Evolutionary conservation across 2,888 invertebrate genomes (phyloP), one percentile per base, ranked within the genome.

Genomic region (Cynaeus angustus): DNA sequence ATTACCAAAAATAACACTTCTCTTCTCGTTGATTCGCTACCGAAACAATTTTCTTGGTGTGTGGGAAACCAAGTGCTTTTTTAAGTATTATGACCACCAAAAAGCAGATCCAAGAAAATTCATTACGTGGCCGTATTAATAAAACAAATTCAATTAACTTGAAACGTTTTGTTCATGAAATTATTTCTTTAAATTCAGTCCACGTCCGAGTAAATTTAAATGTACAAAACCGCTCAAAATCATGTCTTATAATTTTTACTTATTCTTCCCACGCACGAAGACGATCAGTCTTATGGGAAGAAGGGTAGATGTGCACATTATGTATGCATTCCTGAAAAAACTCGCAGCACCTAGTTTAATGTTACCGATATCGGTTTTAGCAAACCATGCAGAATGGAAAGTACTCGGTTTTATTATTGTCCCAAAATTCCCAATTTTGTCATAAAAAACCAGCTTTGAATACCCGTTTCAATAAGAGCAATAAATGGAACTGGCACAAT

Each of bases 311-410:
- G 16, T 14, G 12, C 21, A 37, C 33, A 61, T 61, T 61, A 61
- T 16, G 46, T 61, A 61, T 61, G 61, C 61, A 37, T 46, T 33
- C 61, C 61, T 12, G 61, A 48, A 41, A 58, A 45, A 59, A 59
- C 59, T 46, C 59, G 30, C 46, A 45, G 61, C 48, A 48, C 46
- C 46, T 37, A n/a, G 33, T 37, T 61, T 33, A 21, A 61, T 48
- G 28, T 8, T 30, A n/a, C 14, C 46, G 14, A 59, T 48, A 26
- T 50, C 3, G 48, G 48, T 26, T 50, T 28, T 16, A 14, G 46
- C 9, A 16, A 16, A 16, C 21, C 8, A 21, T 14, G 21, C 8
- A 46, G n/a, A 21, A 8, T 16, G 12, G 1, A 7, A 14, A 46
- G 28, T 50, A 1, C 37, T 37, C 41, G 10, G 13, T 41, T 41